Conservation (phyloP, 2,113 vertebrate genomes). For the Python bivittatus region DNA sequence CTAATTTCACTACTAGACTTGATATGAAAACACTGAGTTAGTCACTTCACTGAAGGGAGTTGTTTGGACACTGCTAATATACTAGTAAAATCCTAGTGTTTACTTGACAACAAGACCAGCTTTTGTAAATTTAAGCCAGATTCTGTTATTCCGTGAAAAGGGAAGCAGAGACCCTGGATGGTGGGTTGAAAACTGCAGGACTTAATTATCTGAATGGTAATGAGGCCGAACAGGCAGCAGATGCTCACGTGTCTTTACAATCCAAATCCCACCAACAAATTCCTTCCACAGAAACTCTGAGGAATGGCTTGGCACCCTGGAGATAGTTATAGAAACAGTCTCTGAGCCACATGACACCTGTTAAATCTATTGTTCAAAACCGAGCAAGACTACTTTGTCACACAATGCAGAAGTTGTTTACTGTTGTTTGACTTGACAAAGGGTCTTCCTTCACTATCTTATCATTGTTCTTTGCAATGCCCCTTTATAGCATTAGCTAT, state of each 20-base stretch:
- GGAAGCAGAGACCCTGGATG: constrained; percentile 45
- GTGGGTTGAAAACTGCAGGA: constrained; percentile 62
- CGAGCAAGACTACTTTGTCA: constrained; percentile 68
- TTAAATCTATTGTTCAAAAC: constrained; percentile 80
- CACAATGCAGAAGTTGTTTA: constrained; percentile 77
- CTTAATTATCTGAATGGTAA: constrained; percentile 83
- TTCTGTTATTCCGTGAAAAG: background rate
- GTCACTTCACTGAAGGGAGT: background rate
- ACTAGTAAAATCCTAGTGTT: background rate
- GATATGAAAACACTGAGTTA: background rate
- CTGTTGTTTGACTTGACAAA: constrained; percentile 62
- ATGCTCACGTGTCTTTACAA: constrained; percentile 91
- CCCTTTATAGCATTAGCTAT: background rate
- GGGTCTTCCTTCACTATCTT: background rate
- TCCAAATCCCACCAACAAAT: constrained; percentile 69
- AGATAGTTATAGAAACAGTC: constrained; percentile 63
- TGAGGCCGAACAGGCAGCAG: constrained; percentile 82
- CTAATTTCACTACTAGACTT: background rate
- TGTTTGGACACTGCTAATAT: background rate
- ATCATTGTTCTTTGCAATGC: background rate
- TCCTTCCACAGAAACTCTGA: constrained; percentile 72
- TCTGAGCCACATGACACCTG: constrained; percentile 84
- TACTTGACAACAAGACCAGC: background rate
- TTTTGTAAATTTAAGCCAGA: constrained; percentile 26
- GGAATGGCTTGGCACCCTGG: constrained; percentile 78